Percentiles rank a stretch among this genome's conserved stretches.
Conservation (phyloP, 2,113 vertebrate species). For the Deroptyus accipitrinus region DNA sequence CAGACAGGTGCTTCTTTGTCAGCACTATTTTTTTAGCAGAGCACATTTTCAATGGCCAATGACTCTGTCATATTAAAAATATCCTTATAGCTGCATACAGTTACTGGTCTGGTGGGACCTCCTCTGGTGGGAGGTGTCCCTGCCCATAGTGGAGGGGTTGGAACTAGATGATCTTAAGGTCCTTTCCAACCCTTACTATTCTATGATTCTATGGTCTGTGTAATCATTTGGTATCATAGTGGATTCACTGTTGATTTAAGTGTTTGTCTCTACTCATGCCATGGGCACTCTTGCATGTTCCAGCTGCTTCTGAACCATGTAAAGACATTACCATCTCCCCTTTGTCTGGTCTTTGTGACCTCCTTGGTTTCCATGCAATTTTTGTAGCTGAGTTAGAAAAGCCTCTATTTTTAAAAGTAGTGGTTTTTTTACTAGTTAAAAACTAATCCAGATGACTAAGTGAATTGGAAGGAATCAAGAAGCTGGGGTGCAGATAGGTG, state of each 20-base stretch:
- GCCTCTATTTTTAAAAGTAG: neutral
- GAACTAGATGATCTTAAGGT: too few species aligned
- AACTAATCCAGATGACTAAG: neutral
- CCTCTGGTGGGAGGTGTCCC: too few species aligned
- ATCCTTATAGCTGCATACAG: neutral
- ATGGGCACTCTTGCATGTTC: neutral
- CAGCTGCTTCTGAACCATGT: neutral
- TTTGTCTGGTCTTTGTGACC: neutral
- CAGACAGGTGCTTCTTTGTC: neutral
- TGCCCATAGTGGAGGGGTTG: too few species aligned
- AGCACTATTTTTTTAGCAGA: neutral
- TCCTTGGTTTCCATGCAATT: neutral
- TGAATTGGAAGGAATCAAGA: neutral
- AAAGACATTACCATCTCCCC: neutral
- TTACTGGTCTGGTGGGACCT: neutral
- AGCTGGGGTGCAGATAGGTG: neutral
- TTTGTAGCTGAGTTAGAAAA: neutral
- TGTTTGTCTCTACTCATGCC: rapidly evolving
- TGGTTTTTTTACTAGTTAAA: neutral
- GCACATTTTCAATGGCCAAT: neutral
- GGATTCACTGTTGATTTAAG: neutral
- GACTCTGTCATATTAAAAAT: neutral
- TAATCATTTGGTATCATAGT: neutral
- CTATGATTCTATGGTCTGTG: neutral
- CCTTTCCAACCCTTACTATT: too few species aligned